Conservation (phyloP, 2,113 vertebrate species). For the Nipponia nippon region DNA sequence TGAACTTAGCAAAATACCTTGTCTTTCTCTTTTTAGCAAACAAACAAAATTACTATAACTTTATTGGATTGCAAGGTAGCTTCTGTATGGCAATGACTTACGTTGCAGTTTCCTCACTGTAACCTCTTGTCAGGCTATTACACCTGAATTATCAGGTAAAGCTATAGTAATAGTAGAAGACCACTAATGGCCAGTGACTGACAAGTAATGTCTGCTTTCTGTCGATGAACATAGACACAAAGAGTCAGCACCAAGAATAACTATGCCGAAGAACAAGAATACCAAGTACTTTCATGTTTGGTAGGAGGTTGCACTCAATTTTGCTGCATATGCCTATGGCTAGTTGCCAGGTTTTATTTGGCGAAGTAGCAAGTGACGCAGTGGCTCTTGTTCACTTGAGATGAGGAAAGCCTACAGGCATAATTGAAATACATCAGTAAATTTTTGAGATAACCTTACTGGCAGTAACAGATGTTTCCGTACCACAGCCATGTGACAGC, state of each 20-base stretch:
- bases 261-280: neutral
- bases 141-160: neutral
- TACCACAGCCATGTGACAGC: fast-evolving
- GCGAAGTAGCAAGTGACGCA: neutral
- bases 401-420: neutral
- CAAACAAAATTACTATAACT: neutral
- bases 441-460: neutral
- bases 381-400: neutral
- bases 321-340: neutral
- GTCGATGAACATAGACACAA: neutral
- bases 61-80: neutral
- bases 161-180: neutral
- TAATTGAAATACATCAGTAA: neutral
- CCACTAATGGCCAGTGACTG: neutral
- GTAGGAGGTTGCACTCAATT: neutral
- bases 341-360: neutral
- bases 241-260: neutral
- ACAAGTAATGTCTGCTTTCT: neutral
- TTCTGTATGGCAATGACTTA: neutral
- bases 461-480: neutral
- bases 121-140: neutral
- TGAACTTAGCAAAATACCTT: neutral
- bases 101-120: neutral
- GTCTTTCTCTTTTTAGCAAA: neutral
- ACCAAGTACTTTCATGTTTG: neutral